These are phyloP conservation scores for Hyles euphorbiae DNA, from an alignment of 1,140 invertebrate species.

Conservation along the genomic window DNA sequence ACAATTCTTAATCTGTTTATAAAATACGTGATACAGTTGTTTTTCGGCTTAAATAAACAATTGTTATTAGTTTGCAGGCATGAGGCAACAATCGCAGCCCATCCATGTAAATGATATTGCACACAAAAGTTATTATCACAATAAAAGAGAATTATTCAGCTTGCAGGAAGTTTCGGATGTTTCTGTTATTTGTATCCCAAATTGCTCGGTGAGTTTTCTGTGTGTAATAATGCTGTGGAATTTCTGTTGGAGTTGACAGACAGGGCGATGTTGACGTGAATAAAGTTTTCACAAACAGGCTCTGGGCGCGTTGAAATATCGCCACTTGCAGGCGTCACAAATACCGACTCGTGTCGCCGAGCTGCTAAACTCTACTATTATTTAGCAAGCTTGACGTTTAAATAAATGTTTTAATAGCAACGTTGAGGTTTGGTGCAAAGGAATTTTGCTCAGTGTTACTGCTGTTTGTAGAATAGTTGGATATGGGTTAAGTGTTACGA, in stretches of 20 bases:
- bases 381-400: too few relatives aligned
- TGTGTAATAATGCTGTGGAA: constrained; percentile 21
- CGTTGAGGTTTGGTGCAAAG: too few relatives aligned
- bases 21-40: too few relatives aligned
- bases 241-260: constrained; percentile 38
- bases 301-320: constrained; percentile 44
- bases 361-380: constrained; percentile 6
- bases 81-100: neutral
- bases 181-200: constrained; percentile 11
- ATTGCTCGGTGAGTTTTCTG: constrained; percentile 17
- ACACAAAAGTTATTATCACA: constrained; percentile 10
- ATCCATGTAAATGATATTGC: constrained; percentile 9
- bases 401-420: too few relatives aligned
- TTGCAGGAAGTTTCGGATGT: constrained; percentile 11
- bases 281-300: constrained; percentile 54
- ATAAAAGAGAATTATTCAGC: constrained; percentile 12
- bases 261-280: constrained; percentile 38
- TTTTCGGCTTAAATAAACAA: neutral
- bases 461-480: too few relatives aligned
- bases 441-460: too few relatives aligned
- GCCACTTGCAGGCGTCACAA: constrained; percentile 51
- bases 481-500: too few relatives aligned
- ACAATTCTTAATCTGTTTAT: too few relatives aligned
- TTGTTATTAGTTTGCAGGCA: neutral
- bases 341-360: constrained; percentile 26